These are phyloP conservation scores for Eurystomus gularis DNA, from an alignment of 2,113 vertebrate genomes.

Conservation along the genomic window DNA sequence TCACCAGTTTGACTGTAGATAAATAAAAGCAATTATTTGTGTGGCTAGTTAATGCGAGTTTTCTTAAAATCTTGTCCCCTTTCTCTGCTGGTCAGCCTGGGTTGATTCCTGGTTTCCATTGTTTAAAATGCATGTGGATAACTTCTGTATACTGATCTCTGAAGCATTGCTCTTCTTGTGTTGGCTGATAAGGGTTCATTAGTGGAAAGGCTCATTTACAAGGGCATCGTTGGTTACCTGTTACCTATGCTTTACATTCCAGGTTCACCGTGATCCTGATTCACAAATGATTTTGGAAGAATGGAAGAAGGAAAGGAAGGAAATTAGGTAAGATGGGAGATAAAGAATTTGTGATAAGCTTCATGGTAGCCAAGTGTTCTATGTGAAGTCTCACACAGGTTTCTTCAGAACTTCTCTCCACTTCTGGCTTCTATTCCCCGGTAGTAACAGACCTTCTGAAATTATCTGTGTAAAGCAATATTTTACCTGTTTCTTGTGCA, in stretches of 20 bases:
- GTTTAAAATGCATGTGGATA: background rate
- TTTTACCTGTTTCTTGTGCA: background rate
- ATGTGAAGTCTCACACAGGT: background rate
- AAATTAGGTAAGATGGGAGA: constrained; percentile 80
- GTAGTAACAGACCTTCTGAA: background rate
- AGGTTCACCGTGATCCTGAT: constrained; percentile 88
- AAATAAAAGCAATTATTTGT: background rate
- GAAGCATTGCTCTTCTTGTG: background rate
- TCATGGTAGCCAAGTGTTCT: background rate
- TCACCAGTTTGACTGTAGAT: background rate
- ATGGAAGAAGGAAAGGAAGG: constrained; percentile 91
- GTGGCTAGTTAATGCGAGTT: background rate
- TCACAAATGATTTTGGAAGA: constrained; percentile 89
- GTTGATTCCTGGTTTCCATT: background rate
- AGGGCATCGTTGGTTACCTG: background rate
- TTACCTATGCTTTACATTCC: background rate
- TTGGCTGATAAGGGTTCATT: background rate
- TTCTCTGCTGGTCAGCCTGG: background rate
- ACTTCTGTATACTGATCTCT: background rate
- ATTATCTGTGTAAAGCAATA: background rate
- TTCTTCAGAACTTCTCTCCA: background rate
- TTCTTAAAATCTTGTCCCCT: background rate
- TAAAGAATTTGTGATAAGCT: background rate
- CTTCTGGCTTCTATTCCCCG: background rate
- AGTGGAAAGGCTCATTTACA: background rate